Evolutionary conservation across 2,888 invertebrate genomes (phyloP).

Genomic region (Ferdinandea cuprea): DNA sequence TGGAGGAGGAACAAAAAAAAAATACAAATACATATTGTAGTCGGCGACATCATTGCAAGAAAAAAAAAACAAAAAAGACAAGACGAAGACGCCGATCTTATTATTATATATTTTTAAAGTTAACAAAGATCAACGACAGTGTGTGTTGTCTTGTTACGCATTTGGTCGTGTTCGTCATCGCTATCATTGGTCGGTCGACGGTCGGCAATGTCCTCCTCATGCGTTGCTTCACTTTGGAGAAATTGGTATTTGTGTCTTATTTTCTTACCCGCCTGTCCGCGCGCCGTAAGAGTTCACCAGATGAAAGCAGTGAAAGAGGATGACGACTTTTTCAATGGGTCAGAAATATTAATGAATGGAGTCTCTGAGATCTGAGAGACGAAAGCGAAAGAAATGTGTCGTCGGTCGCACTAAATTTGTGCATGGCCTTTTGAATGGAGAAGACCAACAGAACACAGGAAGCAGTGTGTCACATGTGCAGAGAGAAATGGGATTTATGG

Average conservation of each 20-base stretch:
- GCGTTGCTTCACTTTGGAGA: constrained; percentile 53
- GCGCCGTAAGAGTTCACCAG: constrained; percentile 46
- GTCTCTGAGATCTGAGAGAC: background rate
- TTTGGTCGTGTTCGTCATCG: constrained; percentile 49
- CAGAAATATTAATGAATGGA: constrained; percentile 57
- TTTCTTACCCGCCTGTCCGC: constrained; percentile 25
- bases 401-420: constrained; percentile 20
- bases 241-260: constrained; percentile 36
- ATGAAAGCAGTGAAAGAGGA: constrained; percentile 55
- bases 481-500: constrained; percentile 54
- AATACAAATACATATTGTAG: no score
- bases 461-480: constrained; percentile 55
- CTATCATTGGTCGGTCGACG: constrained; percentile 1
- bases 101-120: constrained; percentile 31
- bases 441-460: constrained; percentile 48
- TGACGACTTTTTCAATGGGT: constrained; percentile 59
- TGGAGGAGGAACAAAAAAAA: constrained; percentile 12
- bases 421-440: constrained; percentile 30
- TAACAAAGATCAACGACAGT: constrained; percentile 72
- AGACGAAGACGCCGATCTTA: constrained; percentile 52
- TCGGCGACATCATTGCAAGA: constrained; percentile 62
- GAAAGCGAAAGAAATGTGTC: background rate
- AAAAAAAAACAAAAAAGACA: constrained; percentile 41
- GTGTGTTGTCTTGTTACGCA: constrained; percentile 47
- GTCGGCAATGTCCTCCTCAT: constrained; percentile 13